Evolutionary conservation across 2,797 vertebrate species (phyloP).

Genomic region (Pangasius djambal): DNA sequence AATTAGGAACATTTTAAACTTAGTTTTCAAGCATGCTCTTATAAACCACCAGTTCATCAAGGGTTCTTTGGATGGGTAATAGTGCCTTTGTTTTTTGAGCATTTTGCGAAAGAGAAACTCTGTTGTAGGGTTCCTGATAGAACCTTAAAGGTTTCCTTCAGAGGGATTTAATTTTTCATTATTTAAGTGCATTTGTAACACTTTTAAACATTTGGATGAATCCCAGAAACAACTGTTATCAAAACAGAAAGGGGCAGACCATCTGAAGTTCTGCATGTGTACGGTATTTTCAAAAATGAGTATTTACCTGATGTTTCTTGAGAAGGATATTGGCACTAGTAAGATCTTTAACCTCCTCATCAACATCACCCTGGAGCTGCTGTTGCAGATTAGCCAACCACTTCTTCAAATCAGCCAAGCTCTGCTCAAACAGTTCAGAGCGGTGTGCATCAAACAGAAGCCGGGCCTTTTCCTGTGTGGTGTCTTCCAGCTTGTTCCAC

Average conservation of each 20-base stretch:
- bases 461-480: slow-evolving; percentile 84
- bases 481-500: slow-evolving; percentile 84
- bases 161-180: not conserved
- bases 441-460: slow-evolving; percentile 90
- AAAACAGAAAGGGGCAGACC: not conserved
- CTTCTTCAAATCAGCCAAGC: slow-evolving; percentile 83
- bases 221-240: not conserved
- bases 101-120: not conserved
- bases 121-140: not conserved
- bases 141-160: not conserved
- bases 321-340: slow-evolving; percentile 91
- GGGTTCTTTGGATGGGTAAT: not conserved
- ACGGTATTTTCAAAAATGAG: not conserved
- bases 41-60: not conserved
- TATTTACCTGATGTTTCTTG: slow-evolving; percentile 87
- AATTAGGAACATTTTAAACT: not conserved
- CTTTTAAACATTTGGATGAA: not conserved
- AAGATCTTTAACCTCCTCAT: slow-evolving; percentile 88
- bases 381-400: slow-evolving; percentile 85
- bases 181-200: not conserved
- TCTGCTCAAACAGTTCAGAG: slow-evolving; percentile 86
- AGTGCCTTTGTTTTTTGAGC: not conserved
- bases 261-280: not conserved
- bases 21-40: not conserved
- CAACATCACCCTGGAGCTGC: slow-evolving; percentile 77